phyloP scores from a whole-genome alignment of 2,888 invertebrate genomes.

The Dasypogon diadema region DNA sequence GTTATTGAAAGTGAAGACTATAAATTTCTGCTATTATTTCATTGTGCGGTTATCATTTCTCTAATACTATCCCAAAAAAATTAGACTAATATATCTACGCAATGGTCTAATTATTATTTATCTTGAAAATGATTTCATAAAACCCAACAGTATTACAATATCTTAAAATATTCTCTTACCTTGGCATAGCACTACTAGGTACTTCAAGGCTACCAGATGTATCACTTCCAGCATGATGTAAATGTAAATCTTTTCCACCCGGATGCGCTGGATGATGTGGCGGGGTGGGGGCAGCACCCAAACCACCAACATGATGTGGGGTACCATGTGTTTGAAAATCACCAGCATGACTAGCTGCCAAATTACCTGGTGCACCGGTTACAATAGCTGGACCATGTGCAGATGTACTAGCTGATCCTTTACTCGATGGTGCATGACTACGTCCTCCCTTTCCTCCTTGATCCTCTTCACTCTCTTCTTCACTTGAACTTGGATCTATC shows the following conservation, averaged over 20 bases:
- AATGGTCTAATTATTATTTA: too few relatives aligned
- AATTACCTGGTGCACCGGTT: conserved; percentile 61
- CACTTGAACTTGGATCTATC: conserved; percentile 97
- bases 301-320: conserved; percentile 64
- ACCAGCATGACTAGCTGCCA: conserved; percentile 67
- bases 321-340: conserved; percentile 63
- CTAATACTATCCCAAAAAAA: too few relatives aligned
- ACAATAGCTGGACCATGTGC: conserved; percentile 56
- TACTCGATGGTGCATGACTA: conserved; percentile 57
- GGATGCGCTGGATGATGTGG: conserved; percentile 59
- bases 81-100: too few relatives aligned
- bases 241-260: conserved; percentile 57
- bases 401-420: conserved; percentile 57
- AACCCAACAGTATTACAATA: too few relatives aligned
- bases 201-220: conserved; percentile 64
- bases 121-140: too few relatives aligned
- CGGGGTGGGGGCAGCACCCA: conserved; percentile 55
- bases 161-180: conserved; percentile 60
- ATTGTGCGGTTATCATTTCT: too few relatives aligned
- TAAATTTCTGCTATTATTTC: too few relatives aligned
- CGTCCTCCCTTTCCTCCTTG: conserved; percentile 71
- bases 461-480: conserved; percentile 95
- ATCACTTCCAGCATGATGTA: conserved; percentile 60
- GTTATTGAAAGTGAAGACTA: too few relatives aligned
- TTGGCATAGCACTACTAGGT: conserved; percentile 64